A percentile compares a stretch with the other conserved stretches of the same genome.
These are phyloP conservation scores for Thalassoma bifasciatum DNA, from an alignment of 2,113 vertebrate species.

Conservation along the genomic window DNA sequence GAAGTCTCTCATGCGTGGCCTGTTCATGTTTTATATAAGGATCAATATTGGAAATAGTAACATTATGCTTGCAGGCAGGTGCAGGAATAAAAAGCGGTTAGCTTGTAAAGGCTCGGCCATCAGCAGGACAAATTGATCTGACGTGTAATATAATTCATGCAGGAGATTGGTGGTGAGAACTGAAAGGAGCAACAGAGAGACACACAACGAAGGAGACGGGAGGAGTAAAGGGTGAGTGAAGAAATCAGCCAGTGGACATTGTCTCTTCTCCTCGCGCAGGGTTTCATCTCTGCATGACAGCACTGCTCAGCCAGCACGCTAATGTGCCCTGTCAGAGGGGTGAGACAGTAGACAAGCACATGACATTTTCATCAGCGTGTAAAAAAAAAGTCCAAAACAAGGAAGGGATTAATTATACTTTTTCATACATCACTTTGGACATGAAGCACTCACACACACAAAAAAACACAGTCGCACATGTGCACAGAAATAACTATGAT, in stretches of 20 bases:
- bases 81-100: slow-evolving; percentile 52
- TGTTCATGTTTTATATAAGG: slow-evolving; percentile 63
- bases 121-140: slow-evolving; percentile 71
- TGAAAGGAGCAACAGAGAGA: slow-evolving; percentile 34
- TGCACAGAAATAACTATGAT: slow-evolving; percentile 62
- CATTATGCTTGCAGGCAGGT: slow-evolving; percentile 60
- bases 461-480: neutral
- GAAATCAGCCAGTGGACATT: slow-evolving; percentile 50
- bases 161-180: slow-evolving; percentile 36
- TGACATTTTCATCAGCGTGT: slow-evolving; percentile 46
- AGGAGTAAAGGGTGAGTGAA: slow-evolving; percentile 30
- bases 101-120: slow-evolving; percentile 52
- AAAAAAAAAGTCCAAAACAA: slow-evolving; percentile 25
- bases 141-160: slow-evolving; percentile 66
- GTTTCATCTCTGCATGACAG: slow-evolving; percentile 53
- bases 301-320: slow-evolving; percentile 48
- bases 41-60: slow-evolving; percentile 73
- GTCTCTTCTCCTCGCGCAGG: slow-evolving; percentile 42
- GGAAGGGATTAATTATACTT: slow-evolving; percentile 36
- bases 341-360: slow-evolving; percentile 34
- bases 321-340: slow-evolving; percentile 46
- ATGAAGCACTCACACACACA: slow-evolving; percentile 11
- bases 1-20: slow-evolving; percentile 55
- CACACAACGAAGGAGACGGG: slow-evolving; percentile 20
- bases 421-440: neutral